Percentiles rank a stretch among this genome's conserved stretches.
phyloP scores from a whole-genome alignment of 2,797 vertebrate species.

The Vipera ursinii region DNA sequence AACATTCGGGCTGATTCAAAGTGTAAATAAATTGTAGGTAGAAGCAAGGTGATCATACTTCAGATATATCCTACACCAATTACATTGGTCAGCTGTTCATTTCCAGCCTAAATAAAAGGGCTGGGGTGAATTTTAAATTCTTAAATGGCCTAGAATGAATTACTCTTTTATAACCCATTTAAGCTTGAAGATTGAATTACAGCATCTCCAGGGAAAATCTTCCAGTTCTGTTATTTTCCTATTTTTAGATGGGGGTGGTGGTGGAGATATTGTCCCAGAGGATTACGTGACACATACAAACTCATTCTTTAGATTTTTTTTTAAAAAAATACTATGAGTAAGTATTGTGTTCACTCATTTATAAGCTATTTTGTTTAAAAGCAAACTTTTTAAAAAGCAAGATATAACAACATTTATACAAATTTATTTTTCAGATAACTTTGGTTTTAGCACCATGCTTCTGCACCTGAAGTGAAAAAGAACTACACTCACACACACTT shows the following conservation, averaged over 20 bases:
- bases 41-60: background rate
- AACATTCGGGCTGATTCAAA: background rate
- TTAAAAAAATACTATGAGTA: background rate
- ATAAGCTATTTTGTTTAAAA: background rate
- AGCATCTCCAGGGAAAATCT: background rate
- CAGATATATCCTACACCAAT: background rate
- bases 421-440: background rate
- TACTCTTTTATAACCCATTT: background rate
- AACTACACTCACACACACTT: background rate
- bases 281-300: background rate
- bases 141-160: background rate
- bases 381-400: background rate
- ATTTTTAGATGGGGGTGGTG: background rate
- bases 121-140: too few species aligned
- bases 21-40: background rate
- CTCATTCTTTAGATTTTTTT: background rate
- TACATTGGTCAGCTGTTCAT: background rate
- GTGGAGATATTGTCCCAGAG: background rate
- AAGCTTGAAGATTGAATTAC: background rate
- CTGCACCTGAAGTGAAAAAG: background rate
- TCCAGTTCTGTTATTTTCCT: background rate
- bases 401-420: background rate
- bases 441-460: background rate
- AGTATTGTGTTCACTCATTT: background rate
- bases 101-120: background rate